These are phyloP conservation scores for Macrosiphum euphorbiae DNA, from an alignment of 2,888 invertebrate species.

Conservation along the genomic window DNA sequence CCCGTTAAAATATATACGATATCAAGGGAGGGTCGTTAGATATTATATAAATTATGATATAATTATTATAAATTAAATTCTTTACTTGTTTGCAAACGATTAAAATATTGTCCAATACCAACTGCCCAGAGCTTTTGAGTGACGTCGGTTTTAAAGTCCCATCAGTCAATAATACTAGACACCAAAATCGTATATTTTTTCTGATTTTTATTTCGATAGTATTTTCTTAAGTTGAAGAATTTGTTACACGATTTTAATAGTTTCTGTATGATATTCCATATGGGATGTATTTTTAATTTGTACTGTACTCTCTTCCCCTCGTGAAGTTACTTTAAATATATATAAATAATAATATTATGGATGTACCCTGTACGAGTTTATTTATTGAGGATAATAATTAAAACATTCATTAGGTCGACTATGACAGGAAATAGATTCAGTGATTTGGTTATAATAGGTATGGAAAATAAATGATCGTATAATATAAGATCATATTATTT, in stretches of 20 bases:
- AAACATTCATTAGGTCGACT: no score
- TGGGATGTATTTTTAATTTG: not conserved
- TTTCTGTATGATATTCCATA: not conserved
- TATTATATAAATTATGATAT: not conserved
- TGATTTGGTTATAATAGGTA: no score
- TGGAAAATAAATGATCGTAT: no score
- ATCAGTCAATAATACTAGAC: not conserved
- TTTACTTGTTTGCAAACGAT: not conserved
- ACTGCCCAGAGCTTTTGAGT: not conserved
- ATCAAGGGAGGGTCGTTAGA: no score
- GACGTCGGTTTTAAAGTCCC: not conserved
- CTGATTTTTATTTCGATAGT: not conserved
- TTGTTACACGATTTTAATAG: not conserved
- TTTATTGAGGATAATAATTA: no score
- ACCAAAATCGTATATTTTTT: not conserved
- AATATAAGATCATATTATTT: no score
- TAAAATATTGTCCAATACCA: not conserved
- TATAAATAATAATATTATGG: no score
- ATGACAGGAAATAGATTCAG: no score
- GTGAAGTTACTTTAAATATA: not conserved
- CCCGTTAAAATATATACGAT: no score
- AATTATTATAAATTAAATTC: not conserved
- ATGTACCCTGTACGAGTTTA: no score
- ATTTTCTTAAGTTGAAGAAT: not conserved
- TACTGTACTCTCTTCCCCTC: not conserved